A percentile compares a stretch with the other conserved stretches of the same genome.
These are phyloP conservation scores for Clunio marinus DNA, from an alignment of 2,888 invertebrate species.

Conservation along the genomic window DNA sequence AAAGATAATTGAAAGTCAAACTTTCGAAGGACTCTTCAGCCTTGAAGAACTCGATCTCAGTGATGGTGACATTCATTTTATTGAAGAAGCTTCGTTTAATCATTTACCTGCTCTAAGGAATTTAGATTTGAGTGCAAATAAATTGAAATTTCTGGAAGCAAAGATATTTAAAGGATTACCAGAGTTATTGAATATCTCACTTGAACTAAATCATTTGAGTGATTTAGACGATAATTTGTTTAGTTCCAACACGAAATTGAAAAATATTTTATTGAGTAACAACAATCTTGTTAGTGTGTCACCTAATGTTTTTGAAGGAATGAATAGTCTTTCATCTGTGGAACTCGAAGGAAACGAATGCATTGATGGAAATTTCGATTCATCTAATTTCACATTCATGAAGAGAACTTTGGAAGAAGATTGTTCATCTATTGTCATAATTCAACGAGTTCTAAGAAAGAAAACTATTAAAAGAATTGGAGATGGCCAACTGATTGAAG, in stretches of 20 bases:
- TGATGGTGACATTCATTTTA: slow-evolving; percentile 40
- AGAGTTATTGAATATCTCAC: not conserved
- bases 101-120: slow-evolving; percentile 38
- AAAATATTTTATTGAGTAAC: slow-evolving; percentile 15
- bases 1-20: slow-evolving; percentile 9
- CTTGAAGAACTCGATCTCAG: slow-evolving; percentile 40
- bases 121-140: slow-evolving; percentile 40
- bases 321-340: slow-evolving; percentile 32
- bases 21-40: slow-evolving; percentile 21
- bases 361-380: not conserved
- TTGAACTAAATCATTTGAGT: slow-evolving; percentile 25
- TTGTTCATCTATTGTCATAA: not conserved
- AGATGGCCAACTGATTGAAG: not conserved
- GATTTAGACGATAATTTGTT: slow-evolving; percentile 33
- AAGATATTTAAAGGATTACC: slow-evolving; percentile 9
- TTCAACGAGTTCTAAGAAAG: not conserved
- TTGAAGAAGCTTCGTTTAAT: slow-evolving; percentile 40
- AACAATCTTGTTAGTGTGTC: slow-evolving; percentile 9
- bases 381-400: not conserved
- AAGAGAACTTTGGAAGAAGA: not conserved
- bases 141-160: slow-evolving; percentile 34
- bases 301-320: slow-evolving; percentile 37
- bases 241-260: not conserved
- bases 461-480: not conserved
- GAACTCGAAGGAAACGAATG: slow-evolving; percentile 40